phyloP scores from a whole-genome alignment of 2,888 invertebrate genomes.

The Laspeyria flexula region DNA sequence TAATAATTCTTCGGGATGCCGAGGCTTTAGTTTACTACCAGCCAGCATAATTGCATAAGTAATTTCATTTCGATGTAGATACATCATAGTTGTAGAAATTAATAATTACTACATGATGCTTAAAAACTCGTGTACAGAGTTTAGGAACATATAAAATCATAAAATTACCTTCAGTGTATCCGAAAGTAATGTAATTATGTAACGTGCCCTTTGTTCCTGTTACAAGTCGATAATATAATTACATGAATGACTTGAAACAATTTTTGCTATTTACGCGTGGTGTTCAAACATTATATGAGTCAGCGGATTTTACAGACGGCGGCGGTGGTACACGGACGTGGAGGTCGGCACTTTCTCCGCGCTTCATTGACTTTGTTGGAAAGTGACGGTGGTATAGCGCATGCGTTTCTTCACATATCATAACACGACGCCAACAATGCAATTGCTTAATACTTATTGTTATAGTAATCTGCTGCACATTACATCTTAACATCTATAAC shows the following conservation, averaged over 20 bases:
- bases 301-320: constrained; percentile 75
- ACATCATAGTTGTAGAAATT: too few species aligned
- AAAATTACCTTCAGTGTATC: too few species aligned
- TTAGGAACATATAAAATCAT: too few species aligned
- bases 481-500: constrained; percentile 31
- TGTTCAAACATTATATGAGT: constrained; percentile 59
- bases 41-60: too few species aligned
- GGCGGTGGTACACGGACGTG: constrained; percentile 75
- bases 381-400: constrained; percentile 78
- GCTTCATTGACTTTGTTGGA: constrained; percentile 84
- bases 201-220: too few species aligned
- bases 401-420: constrained; percentile 54
- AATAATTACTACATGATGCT: too few species aligned
- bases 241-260: neutral
- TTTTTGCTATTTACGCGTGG: constrained; percentile 7
- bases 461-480: constrained; percentile 39
- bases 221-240: too few species aligned
- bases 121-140: too few species aligned
- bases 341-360: constrained; percentile 82
- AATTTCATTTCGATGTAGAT: too few species aligned
- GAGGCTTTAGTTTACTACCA: too few species aligned
- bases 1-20: too few species aligned
- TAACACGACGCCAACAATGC: constrained; percentile 48
- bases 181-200: too few species aligned
- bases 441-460: constrained; percentile 52